Conservation (phyloP, 2,113 vertebrate genomes). For the Monarcha castaneiventris region DNA sequence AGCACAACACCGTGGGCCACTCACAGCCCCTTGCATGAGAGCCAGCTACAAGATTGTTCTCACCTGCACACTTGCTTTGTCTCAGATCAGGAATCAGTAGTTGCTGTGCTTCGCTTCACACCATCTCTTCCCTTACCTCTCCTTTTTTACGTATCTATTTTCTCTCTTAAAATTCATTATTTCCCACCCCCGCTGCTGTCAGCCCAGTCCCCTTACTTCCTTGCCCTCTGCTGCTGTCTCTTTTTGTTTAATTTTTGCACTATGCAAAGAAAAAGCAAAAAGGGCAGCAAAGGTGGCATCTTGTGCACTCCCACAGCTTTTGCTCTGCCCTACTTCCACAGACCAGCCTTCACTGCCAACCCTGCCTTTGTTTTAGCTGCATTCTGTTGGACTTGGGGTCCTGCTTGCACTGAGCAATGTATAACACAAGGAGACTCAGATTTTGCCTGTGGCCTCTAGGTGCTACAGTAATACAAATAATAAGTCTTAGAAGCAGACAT, state of each 20-base stretch:
- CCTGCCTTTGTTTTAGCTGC: neutral
- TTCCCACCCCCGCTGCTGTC: neutral
- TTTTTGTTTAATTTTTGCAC: neutral
- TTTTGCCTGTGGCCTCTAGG: constrained; percentile 43
- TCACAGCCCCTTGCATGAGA: neutral
- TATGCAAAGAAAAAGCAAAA: neutral
- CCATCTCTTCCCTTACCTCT: neutral
- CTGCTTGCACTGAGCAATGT: neutral
- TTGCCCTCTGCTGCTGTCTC: neutral
- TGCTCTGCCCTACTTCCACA: neutral
- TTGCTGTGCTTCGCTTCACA: neutral
- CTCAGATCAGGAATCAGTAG: neutral
- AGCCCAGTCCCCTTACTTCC: neutral
- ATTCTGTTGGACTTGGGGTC: neutral
- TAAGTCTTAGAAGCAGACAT: neutral
- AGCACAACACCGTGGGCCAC: neutral
- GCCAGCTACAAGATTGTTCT: neutral
- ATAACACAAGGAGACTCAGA: neutral
- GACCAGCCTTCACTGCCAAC: neutral
- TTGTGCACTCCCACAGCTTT: neutral
- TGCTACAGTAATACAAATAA: constrained; percentile 54
- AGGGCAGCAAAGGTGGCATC: neutral
- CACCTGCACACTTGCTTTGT: rapidly evolving
- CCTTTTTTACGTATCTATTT: neutral
- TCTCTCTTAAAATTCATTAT: neutral